Base-by-base conservation (phyloP, 2,113 vertebrate genomes). In the Cardinalis cardinalis region DNA sequence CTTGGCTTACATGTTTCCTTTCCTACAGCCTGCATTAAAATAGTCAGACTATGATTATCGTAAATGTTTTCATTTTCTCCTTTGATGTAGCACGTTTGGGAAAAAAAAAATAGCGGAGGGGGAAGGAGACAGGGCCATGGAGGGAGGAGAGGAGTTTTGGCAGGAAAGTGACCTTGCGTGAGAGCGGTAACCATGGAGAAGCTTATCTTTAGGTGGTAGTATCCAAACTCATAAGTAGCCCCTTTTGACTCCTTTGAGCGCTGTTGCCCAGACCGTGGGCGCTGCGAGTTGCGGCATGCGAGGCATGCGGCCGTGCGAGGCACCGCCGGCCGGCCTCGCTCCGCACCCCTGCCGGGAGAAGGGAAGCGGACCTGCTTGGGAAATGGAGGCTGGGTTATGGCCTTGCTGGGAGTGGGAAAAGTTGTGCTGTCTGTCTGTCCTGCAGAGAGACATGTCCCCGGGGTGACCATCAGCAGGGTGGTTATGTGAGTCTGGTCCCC, bases 21-120 rank as follows among this genome's bases (percentile, higher is more conserved):
- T 95, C 87, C 95, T 77, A 72, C 66, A 84, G 92, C 40, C 88
- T 93, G 66, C 93, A 89, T 91, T 94, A 91, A 95, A 95, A 91
- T 84, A 90, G 86, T 80, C 90, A 95, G 87, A 80, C 92, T 95
- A 78, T 91, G 92, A 96, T 96, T 94, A 94, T 94, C 71, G 91
- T 84, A 96, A 89, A 88, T 79, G 79, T 94, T 94, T 86, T 93
- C 88, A 41, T 90, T 95, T 93, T 95, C 63, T 87, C 94, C 97
- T 97, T 97, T 97, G 93, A 96, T 93, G 89, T 92, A 93, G 64
- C 82, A 44, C 15, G 18, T 88, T 85, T 84, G 32, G 46, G 52
- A 10, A 55, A 75, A 40, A 66, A 73, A 63, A 55, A 70, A 55
- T 12, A 53, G 41, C 2, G 41, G 34, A 61, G 51, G 16, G 58